Evolutionary conservation across 2,888 invertebrate species (phyloP).

Genomic region (Tiliacea citrago): DNA sequence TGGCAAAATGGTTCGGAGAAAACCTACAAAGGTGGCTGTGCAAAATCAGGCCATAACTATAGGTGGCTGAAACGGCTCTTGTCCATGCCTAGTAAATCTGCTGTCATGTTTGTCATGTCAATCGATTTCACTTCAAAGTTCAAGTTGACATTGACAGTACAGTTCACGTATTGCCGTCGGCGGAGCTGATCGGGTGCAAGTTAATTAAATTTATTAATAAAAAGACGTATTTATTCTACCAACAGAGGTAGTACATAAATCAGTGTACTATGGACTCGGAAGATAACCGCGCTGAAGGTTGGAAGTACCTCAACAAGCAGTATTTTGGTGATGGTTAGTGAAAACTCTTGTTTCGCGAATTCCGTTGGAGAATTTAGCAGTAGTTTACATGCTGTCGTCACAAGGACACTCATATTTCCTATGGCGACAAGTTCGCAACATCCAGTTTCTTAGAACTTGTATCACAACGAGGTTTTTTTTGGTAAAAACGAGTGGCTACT

Average conservation of each 20-base stretch:
- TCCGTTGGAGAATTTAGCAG: constrained; percentile 67
- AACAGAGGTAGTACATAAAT: constrained; percentile 46
- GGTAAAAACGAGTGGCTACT: neutral
- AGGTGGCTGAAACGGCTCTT: constrained; percentile 45
- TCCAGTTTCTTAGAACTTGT: constrained; percentile 34
- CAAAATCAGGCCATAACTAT: neutral
- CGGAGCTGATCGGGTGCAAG: constrained; percentile 55
- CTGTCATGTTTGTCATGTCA: constrained; percentile 54
- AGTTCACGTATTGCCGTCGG: constrained; percentile 69
- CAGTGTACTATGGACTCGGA: constrained; percentile 78
- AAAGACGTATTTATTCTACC: constrained; percentile 54
- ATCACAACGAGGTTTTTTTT: constrained; percentile 12
- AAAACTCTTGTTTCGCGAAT: constrained; percentile 64
- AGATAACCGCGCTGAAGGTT: constrained; percentile 87
- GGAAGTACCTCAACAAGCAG: constrained; percentile 89
- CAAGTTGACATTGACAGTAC: constrained; percentile 76
- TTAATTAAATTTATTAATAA: constrained; percentile 61
- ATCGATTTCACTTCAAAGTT: constrained; percentile 52
- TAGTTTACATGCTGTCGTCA: constrained; percentile 71
- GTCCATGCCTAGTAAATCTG: constrained; percentile 35
- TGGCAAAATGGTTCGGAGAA: neutral
- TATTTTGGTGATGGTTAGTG: constrained; percentile 89
- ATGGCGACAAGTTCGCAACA: constrained; percentile 40
- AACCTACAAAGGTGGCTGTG: neutral
- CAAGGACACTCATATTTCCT: constrained; percentile 67